Conservation (phyloP, 2,888 invertebrate genomes). For the Sesia apiformis region DNA sequence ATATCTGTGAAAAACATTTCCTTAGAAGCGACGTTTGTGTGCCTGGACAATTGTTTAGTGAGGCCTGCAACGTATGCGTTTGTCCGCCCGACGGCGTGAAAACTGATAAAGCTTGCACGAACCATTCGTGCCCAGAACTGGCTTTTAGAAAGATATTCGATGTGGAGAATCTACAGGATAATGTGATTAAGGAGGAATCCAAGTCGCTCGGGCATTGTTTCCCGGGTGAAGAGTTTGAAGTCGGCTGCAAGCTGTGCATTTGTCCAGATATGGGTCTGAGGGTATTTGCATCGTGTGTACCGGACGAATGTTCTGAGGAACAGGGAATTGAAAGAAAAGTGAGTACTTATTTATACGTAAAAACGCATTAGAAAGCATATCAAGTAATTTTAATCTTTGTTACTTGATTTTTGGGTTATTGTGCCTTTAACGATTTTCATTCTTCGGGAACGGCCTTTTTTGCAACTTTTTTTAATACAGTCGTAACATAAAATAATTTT, state of each 20-base stretch:
- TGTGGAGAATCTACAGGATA: conserved; percentile 29
- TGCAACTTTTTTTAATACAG: no score
- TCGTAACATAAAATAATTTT: no score
- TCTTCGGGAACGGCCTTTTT: no score
- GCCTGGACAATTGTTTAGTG: conserved; percentile 49
- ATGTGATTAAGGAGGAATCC: conserved; percentile 21
- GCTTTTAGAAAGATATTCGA: conserved; percentile 39
- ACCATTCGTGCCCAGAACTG: conserved; percentile 33
- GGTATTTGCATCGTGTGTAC: conserved; percentile 43
- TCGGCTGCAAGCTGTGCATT: conserved; percentile 53
- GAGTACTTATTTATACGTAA: no score
- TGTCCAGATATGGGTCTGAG: conserved; percentile 59
- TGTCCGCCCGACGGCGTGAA: conserved; percentile 56
- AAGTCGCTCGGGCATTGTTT: conserved; percentile 48
- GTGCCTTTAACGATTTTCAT: no score
- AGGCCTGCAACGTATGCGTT: conserved; percentile 58
- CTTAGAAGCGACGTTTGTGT: conserved; percentile 39
- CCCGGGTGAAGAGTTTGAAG: conserved; percentile 53
- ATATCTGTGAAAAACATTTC: conserved; percentile 46
- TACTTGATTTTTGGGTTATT: no score
- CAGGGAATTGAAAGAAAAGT: neutral
- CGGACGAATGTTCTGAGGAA: conserved; percentile 26
- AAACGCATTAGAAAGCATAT: no score
- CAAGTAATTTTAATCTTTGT: no score
- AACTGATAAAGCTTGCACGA: conserved; percentile 42